phyloP scores from a whole-genome alignment of 2,888 invertebrate species.

The Hofmannophila pseudospretella region DNA sequence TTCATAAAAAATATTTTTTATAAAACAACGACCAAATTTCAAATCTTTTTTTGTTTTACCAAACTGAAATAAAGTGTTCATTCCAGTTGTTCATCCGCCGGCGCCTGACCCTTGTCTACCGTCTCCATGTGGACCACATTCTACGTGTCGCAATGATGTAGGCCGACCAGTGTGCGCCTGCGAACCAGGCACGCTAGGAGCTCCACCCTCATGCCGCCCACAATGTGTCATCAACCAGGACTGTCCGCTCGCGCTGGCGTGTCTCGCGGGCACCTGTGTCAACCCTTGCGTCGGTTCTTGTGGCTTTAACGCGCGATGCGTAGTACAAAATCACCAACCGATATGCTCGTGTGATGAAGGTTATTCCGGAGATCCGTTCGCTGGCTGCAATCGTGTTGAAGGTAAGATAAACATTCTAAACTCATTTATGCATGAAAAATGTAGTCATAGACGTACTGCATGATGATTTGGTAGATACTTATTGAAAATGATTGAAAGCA shows the following conservation, averaged over 20 bases:
- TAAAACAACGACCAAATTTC: too few relatives aligned
- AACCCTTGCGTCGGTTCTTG: slow-evolving; percentile 88
- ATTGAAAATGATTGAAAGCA: slow-evolving; percentile 15
- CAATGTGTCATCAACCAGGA: slow-evolving; percentile 88
- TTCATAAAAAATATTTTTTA: too few relatives aligned
- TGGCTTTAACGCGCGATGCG: slow-evolving; percentile 86
- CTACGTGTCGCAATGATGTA: slow-evolving; percentile 79
- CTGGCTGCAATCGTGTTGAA: slow-evolving; percentile 81
- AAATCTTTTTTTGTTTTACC: too few relatives aligned
- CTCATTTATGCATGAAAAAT: slow-evolving; percentile 5
- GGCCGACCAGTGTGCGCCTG: slow-evolving; percentile 86
- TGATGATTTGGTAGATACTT: slow-evolving; percentile 4
- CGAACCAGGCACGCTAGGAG: slow-evolving; percentile 84
- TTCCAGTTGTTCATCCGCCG: slow-evolving; percentile 36
- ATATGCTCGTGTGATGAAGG: slow-evolving; percentile 85
- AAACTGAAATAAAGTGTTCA: neutral
- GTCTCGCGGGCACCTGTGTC: slow-evolving; percentile 83
- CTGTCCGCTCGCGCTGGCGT: slow-evolving; percentile 85
- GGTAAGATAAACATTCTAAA: slow-evolving; percentile 52
- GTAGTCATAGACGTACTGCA: slow-evolving; percentile 11
- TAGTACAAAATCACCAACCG: slow-evolving; percentile 85
- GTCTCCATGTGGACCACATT: slow-evolving; percentile 83
- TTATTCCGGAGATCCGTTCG: slow-evolving; percentile 89
- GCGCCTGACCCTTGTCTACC: slow-evolving; percentile 80
- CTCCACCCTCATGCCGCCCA: slow-evolving; percentile 87